Evolutionary conservation across 2,113 vertebrate genomes (phyloP), one percentile per base, ranked within the genome.

Genomic region (Saimiri boliviensis): DNA sequence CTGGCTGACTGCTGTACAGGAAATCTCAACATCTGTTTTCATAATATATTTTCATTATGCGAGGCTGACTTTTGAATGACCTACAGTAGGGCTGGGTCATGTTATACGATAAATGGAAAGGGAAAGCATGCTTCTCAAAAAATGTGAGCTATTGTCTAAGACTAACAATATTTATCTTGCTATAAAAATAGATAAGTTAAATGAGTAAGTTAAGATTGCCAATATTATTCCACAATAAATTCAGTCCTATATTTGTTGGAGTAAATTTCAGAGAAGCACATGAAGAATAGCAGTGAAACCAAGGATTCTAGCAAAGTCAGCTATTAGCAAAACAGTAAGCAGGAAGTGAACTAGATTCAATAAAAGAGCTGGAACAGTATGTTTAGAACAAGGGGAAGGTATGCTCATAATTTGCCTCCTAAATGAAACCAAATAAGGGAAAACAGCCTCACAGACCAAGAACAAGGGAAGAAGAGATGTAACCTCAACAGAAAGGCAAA

Each of bases 131-230:
- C 95, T 85, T 92, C 87, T 56, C 70, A 27, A 37, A 77, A 81
- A 80, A 66, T 84, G 37, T 70, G 23, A 95, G 16, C 52, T 90
- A 92, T 32, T 92, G 6, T 42, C 79, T 96, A 93, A 80, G 60
- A 79, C 83, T 94, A 97, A 45, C 40, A 91, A 80, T 92, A 92
- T 60, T 93, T 96, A 89, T 32, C 63, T 56, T 82, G 58, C 93
- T 96, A 52, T 81, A 96, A 93, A 96, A 96, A 91, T 83, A 95
- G 35, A 11, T 93, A 85, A 97, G 58, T 80, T 92, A 97, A 93
- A 82, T 19, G 60, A 74, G 76, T 86, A 94, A 84, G 20, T 76
- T 89, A 96, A 93, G 14, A n/a, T 89, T 68, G 42, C 20, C 80
- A 86, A 37, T 90, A 9, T 88, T 93, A 94, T 82, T 93, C 92